These are phyloP conservation scores for Ericerus pela DNA, from an alignment of 1,140 invertebrate species.

Conservation along the genomic window DNA sequence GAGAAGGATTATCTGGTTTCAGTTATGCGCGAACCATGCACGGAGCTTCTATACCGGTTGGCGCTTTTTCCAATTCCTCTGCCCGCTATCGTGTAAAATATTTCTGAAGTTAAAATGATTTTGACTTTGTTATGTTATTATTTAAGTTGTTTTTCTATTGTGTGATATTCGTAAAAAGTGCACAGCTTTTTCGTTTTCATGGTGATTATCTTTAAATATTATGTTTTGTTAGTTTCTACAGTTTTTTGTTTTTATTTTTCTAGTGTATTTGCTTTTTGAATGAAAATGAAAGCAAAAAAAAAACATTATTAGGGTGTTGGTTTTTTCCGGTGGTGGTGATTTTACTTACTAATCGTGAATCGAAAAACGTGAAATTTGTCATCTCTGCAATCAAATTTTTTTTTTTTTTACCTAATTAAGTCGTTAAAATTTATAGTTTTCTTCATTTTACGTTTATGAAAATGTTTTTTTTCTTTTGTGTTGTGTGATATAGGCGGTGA, in stretches of 20 bases:
- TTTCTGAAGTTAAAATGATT: not conserved
- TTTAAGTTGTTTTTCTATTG: not conserved
- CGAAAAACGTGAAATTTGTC: slow-evolving; percentile 6
- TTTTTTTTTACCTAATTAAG: too few species aligned
- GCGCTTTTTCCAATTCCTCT: not conserved
- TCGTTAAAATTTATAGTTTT: too few species aligned
- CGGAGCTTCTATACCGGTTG: slow-evolving; percentile 6
- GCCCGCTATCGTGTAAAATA: not conserved
- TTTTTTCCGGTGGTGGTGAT: not conserved
- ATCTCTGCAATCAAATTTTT: too few species aligned
- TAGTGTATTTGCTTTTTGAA: too few species aligned
- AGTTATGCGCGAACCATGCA: slow-evolving; percentile 9
- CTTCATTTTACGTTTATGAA: too few species aligned
- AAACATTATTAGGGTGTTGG: not conserved
- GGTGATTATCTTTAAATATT: not conserved
- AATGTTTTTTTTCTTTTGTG: too few species aligned
- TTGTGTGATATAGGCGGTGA: too few species aligned
- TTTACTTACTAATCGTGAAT: not conserved
- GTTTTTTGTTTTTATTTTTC: too few species aligned
- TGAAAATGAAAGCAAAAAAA: too few species aligned
- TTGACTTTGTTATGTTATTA: slow-evolving; percentile 4
- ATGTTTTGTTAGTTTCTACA: not conserved
- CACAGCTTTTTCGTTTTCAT: slow-evolving; percentile 1
- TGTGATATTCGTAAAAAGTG: not conserved
- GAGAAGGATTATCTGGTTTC: not conserved